Conservation (phyloP, 2,888 invertebrate species). For the Agonopterix heracliana region DNA sequence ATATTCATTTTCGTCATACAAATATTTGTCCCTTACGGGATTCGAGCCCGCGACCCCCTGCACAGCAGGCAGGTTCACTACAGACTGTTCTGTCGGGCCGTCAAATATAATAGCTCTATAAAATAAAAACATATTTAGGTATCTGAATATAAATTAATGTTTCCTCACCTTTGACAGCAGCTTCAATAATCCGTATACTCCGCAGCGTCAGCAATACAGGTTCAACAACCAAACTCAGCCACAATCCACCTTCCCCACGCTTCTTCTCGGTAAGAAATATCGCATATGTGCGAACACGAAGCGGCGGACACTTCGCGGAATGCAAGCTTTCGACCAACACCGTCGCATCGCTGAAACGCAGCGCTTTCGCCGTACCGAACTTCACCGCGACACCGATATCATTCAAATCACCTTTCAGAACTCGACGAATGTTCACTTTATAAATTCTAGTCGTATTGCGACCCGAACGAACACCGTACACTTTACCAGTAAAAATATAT, state of each 20-base stretch:
- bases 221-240: conserved; percentile 47
- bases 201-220: conserved; percentile 53
- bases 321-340: conserved; percentile 46
- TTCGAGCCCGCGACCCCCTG: too few relatives aligned
- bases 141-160: neutral
- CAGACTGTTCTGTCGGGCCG: too few relatives aligned
- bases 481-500: conserved; percentile 63
- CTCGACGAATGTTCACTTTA: conserved; percentile 59
- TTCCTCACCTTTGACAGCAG: conserved; percentile 59
- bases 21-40: too few relatives aligned
- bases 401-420: conserved; percentile 62
- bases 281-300: conserved; percentile 52
- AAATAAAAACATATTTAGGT: too few relatives aligned
- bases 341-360: conserved; percentile 54
- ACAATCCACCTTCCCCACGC: conserved; percentile 21
- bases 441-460: conserved; percentile 41
- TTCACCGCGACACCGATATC: conserved; percentile 48
- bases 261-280: conserved; percentile 55
- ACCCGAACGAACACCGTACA: conserved; percentile 40
- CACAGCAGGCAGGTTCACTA: too few relatives aligned
- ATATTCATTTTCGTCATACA: too few relatives aligned
- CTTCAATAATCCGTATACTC: conserved; percentile 55
- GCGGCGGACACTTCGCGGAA: conserved; percentile 34
- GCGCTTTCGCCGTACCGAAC: conserved; percentile 40
- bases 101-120: too few relatives aligned